Conservation (phyloP, 2,888 invertebrate genomes). For the Neoaliturus tenellus region DNA sequence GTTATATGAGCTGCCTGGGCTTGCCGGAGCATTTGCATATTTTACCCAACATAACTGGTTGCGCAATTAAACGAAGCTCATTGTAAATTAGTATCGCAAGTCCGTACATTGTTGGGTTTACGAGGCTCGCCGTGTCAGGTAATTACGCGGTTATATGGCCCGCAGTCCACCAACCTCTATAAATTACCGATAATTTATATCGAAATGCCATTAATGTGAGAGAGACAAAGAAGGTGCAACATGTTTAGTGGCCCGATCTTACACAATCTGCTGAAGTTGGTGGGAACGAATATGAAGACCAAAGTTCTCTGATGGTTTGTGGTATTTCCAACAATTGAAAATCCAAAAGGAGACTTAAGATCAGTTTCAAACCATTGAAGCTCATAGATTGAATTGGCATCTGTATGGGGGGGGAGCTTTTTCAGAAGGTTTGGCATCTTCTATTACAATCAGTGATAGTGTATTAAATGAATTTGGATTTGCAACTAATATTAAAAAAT, state of each 20-base stretch:
- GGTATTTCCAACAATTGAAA: too few species aligned
- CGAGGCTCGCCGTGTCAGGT: slow-evolving; percentile 27
- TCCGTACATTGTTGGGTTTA: slow-evolving; percentile 50
- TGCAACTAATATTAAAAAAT: too few species aligned
- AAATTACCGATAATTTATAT: slow-evolving; percentile 57
- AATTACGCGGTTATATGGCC: slow-evolving; percentile 43
- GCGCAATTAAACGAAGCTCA: slow-evolving; percentile 44
- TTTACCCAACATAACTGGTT: slow-evolving; percentile 41
- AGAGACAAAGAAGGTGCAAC: slow-evolving; percentile 52
- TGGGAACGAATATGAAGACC: too few species aligned
- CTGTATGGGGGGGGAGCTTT: too few species aligned
- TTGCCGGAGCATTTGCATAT: slow-evolving; percentile 22
- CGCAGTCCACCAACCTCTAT: slow-evolving; percentile 28
- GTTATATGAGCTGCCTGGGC: background rate
- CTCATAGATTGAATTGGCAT: too few species aligned
- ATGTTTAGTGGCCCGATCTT: slow-evolving; percentile 3
- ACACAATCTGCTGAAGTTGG: background rate
- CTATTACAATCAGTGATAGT: too few species aligned
- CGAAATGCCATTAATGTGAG: slow-evolving; percentile 53
- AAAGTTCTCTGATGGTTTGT: too few species aligned
- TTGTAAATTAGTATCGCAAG: slow-evolving; percentile 47
- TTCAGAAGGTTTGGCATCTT: too few species aligned
- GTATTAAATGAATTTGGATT: too few species aligned
- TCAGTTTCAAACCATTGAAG: too few species aligned
- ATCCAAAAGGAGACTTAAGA: too few species aligned